Conservation (phyloP, 1,140 invertebrate genomes). For the Protaetia brevitarsis region DNA sequence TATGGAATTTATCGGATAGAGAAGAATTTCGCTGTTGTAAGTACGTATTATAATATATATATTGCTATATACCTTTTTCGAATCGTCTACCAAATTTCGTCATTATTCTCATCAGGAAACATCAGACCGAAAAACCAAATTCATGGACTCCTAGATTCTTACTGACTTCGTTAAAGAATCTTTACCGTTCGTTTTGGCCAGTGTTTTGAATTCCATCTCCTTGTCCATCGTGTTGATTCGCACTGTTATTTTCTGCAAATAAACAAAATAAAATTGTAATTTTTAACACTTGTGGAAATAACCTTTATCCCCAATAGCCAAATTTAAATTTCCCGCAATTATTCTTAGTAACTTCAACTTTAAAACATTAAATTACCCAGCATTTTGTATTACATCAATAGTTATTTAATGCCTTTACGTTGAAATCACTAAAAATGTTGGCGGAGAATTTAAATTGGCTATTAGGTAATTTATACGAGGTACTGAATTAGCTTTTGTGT, state of each 20-base stretch:
- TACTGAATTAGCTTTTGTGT: too few species aligned
- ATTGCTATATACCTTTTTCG: slow-evolving; percentile 43
- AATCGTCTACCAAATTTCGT: slow-evolving; percentile 46
- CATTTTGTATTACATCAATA: too few species aligned
- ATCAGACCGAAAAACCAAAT: slow-evolving; percentile 47
- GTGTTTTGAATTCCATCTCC: slow-evolving; percentile 40
- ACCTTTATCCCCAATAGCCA: too few species aligned
- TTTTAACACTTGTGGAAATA: too few species aligned
- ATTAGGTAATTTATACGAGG: too few species aligned
- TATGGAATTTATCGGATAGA: background rate
- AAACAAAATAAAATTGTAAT: too few species aligned
- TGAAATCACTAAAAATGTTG: too few species aligned
- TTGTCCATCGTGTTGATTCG: slow-evolving; percentile 35
- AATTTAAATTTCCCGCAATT: too few species aligned
- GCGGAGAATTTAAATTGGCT: too few species aligned
- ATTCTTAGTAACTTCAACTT: too few species aligned
- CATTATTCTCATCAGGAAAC: slow-evolving; percentile 37
- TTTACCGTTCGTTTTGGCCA: slow-evolving; percentile 35
- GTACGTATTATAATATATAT: background rate
- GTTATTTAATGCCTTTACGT: too few species aligned
- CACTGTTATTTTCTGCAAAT: slow-evolving; percentile 34
- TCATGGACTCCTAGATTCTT: slow-evolving; percentile 44
- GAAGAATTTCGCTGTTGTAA: background rate
- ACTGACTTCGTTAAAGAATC: slow-evolving; percentile 44
- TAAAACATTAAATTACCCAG: too few species aligned